A percentile compares a stretch with the other conserved stretches of the same genome.
phyloP scores from a whole-genome alignment of 2,113 vertebrate species.

The Antechinus flavipes region DNA sequence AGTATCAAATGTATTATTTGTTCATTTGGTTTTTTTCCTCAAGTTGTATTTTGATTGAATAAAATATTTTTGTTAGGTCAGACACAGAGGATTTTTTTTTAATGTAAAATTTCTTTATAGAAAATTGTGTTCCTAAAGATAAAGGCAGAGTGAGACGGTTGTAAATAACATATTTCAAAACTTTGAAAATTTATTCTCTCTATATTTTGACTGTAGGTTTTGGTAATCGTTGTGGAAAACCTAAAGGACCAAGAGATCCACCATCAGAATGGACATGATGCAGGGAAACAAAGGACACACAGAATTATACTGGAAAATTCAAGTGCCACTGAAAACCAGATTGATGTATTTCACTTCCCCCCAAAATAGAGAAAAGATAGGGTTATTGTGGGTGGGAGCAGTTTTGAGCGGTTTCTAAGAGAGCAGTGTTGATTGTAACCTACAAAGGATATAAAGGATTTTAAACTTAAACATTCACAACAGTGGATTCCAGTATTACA shows the following conservation, averaged over 20 bases:
- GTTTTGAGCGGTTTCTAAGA: conserved; percentile 75
- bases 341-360: conserved; percentile 82
- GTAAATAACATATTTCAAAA: conserved; percentile 18
- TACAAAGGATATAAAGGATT: conserved; percentile 81
- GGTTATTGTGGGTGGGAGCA: conserved; percentile 72
- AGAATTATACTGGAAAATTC: conserved; percentile 86
- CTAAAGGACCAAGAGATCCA: conserved; percentile 93
- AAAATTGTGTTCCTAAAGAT: conserved; percentile 41
- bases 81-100: conserved; percentile 12
- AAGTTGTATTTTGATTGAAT: conserved; percentile 15
- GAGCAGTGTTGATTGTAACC: conserved; percentile 88
- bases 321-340: conserved; percentile 89
- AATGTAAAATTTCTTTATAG: background rate
- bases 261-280: conserved; percentile 96
- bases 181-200: conserved; percentile 24
- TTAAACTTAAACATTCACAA: conserved; percentile 78
- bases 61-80: background rate
- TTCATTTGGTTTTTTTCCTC: background rate
- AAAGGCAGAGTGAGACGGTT: background rate
- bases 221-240: conserved; percentile 92
- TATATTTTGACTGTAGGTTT: conserved; percentile 87
- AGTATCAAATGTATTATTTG: background rate
- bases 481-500: conserved; percentile 88
- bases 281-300: conserved; percentile 76
- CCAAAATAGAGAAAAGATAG: conserved; percentile 27